phyloP scores from a whole-genome alignment of 2,113 vertebrate species.

The Cynocephalus volans region DNA sequence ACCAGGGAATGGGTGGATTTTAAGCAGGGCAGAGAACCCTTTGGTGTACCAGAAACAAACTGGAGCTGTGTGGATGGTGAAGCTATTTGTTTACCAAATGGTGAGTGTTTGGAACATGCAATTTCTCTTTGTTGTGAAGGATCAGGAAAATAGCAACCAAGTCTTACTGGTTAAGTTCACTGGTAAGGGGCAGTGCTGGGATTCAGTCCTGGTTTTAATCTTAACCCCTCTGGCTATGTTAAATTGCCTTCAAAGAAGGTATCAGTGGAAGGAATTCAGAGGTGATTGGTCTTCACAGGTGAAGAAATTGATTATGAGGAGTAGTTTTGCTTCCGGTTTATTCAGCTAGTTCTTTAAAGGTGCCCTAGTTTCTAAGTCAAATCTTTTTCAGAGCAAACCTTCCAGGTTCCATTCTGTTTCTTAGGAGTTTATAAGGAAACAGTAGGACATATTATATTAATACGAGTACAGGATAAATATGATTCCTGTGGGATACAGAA shows the following conservation, averaged over 20 bases:
- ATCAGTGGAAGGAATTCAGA: not conserved
- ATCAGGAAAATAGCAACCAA: not conserved
- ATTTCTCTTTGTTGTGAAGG: no score
- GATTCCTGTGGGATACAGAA: not conserved
- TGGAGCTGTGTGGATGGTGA: not conserved
- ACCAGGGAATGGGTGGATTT: not conserved
- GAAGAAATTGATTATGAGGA: not conserved
- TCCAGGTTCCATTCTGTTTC: not conserved
- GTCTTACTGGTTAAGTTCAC: not conserved
- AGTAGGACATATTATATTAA: not conserved
- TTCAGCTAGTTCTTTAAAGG: not conserved
- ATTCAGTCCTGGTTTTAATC: not conserved
- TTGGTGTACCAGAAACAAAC: not conserved
- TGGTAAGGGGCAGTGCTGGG: no score
- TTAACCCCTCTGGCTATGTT: not conserved
- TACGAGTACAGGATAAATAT: not conserved
- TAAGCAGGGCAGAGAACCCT: not conserved
- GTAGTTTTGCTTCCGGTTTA: not conserved
- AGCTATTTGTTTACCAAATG: not conserved
- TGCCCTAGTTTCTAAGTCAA: not conserved
- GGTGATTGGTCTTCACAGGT: not conserved
- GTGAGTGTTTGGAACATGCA: fast-evolving
- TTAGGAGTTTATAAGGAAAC: not conserved
- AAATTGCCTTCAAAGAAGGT: not conserved
- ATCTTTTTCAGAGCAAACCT: not conserved